phyloP scores from a whole-genome alignment of 2,888 invertebrate genomes.

The Ochropleura plecta region DNA sequence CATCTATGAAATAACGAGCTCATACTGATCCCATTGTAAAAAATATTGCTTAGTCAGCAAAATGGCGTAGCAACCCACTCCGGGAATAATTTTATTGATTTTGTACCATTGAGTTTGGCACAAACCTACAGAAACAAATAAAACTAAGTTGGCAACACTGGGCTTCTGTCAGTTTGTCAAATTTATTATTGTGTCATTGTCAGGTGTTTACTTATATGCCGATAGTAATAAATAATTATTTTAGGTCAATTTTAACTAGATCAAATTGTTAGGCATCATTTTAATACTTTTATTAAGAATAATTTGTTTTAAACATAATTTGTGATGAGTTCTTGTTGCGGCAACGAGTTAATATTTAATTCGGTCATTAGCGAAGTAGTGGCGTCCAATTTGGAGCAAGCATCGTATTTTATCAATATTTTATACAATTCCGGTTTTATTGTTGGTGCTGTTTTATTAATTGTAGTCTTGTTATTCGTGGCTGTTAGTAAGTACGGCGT shows the following conservation, averaged over 20 bases:
- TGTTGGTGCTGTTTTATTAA: conserved; percentile 73
- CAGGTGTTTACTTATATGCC: conserved; percentile 82
- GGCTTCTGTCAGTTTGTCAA: conserved; percentile 63
- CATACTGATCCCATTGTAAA: neutral
- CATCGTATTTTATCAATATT: conserved; percentile 78
- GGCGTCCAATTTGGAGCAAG: conserved; percentile 79
- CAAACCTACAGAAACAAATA: conserved; percentile 25
- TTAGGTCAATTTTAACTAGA: conserved; percentile 79
- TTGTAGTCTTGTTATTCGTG: conserved; percentile 70
- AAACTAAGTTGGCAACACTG: conserved; percentile 46
- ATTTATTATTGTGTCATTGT: conserved; percentile 75
- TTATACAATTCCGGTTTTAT: conserved; percentile 74
- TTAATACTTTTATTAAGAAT: conserved; percentile 64
- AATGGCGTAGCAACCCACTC: conserved; percentile 5
- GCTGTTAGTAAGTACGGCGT: conserved; percentile 69
- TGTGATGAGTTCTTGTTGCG: conserved; percentile 89
- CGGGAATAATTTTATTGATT: conserved; percentile 33
- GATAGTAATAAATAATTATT: conserved; percentile 63
- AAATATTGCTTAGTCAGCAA: conserved; percentile 23
- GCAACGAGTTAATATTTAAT: conserved; percentile 84
- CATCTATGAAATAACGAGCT: neutral
- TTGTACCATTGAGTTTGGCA: conserved; percentile 13
- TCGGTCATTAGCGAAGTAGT: conserved; percentile 84
- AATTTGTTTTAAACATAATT: conserved; percentile 66
- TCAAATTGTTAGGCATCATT: conserved; percentile 47